Base-by-base conservation (phyloP, 2,113 vertebrate species). In the Triplophysa rosa region DNA sequence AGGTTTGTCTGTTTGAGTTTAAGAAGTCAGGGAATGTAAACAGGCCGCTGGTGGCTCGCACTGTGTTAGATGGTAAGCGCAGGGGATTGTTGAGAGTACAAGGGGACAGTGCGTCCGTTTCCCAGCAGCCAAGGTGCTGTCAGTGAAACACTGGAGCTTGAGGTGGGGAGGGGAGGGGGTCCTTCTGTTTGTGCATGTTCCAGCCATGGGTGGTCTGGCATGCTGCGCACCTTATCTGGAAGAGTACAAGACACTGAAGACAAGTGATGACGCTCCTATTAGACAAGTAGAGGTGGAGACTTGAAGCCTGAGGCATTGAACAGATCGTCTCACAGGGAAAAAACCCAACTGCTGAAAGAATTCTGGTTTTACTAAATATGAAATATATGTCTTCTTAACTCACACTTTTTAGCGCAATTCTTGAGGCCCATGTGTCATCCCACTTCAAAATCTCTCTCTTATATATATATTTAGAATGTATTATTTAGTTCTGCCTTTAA, bases 181-280 rank as follows among this genome's bases (percentile, higher is more conserved):
- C 29, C 16, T 61, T 75, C 62, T 79, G 69, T 76, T 16, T 82
- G 74, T 80, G 58, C 2, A 70, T 76, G 80, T 81, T 66, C 65
- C 59, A 80, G 85, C 83, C 78, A 89, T 86, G 87, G 89, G 89
- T 92, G 89, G 91, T 90, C 91, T 81, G 67, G 77, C 70, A 73
- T 11, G 70, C 67, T 54, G 40, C 63, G 23, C 72, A 87, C 86
- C 86, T 88, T 88, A 90, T 92, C 87, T 89, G 85, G 87, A 87
- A 86, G 80, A 82, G 64, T 82, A 67, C 81, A 45, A 65, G 77
- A 77, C 37, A 73, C 61, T n/a, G 63, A 26, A 73, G 49, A 77
- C 61, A 80, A 67, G 52, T 67, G 71, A 74, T 67, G 63, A 47
- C 11, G n/a, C 29, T 80, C 68, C 52, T 17, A 24, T 64, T 71